phyloP scores from a whole-genome alignment of 1,140 invertebrate species.

The Zophobas atratus region DNA sequence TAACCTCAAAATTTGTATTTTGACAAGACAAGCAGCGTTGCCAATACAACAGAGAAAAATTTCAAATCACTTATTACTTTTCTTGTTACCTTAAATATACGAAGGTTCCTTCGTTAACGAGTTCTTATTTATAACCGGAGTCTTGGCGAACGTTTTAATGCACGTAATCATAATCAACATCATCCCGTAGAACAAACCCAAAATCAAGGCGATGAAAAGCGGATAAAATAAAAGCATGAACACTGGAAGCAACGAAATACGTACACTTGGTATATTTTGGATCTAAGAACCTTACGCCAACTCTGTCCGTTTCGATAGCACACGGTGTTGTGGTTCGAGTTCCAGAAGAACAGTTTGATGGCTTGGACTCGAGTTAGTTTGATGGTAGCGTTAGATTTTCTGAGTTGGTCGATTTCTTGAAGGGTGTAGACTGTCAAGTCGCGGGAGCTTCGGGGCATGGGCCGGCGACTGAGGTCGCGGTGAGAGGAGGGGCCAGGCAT shows the following conservation, averaged over 20 bases:
- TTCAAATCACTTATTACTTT: background rate
- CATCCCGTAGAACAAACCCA: background rate
- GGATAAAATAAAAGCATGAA: slow-evolving; percentile 16
- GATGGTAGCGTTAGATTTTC: slow-evolving; percentile 1
- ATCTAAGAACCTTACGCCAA: background rate
- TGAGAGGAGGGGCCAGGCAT: background rate
- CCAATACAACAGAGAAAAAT: background rate
- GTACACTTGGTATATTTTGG: background rate
- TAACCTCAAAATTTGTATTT: too few species aligned
- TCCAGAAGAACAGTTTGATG: slow-evolving; percentile 12
- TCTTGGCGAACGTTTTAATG: slow-evolving; percentile 1
- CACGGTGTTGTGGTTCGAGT: background rate
- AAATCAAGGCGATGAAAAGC: background rate
- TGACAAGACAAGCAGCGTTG: too few species aligned
- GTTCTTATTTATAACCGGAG: slow-evolving; percentile 2
- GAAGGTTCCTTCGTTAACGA: slow-evolving; percentile 19
- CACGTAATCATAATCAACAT: slow-evolving; percentile 11
- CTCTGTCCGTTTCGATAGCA: slow-evolving; percentile 12
- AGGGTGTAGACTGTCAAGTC: background rate
- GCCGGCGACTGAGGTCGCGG: background rate
- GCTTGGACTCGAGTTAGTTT: background rate
- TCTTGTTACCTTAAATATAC: slow-evolving; percentile 3
- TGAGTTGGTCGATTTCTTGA: slow-evolving; percentile 5
- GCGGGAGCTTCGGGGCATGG: background rate
- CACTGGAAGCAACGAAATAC: background rate